A percentile compares a stretch with the other conserved stretches of the same genome.
Conservation (phyloP, 1,140 invertebrate genomes). For the Pogonomyrmex californicus region DNA sequence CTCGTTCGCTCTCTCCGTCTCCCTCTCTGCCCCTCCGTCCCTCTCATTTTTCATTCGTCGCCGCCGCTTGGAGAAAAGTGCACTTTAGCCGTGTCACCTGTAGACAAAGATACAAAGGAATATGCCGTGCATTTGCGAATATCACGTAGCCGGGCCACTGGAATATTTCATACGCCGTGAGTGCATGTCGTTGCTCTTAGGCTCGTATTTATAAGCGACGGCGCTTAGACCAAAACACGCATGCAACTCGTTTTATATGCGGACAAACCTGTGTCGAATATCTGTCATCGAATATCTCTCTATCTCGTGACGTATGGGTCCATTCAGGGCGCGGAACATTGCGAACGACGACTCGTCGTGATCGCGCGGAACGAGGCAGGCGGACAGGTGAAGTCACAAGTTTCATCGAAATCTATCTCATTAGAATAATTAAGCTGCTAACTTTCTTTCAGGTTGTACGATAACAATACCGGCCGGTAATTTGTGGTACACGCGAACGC, state of each 20-base stretch:
- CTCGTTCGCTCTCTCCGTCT: constrained; percentile 7
- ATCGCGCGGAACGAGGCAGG: background rate
- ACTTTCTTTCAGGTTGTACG: constrained; percentile 4
- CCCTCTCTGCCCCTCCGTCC: background rate
- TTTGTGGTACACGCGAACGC: background rate
- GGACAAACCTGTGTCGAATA: background rate
- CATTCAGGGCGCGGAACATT: background rate
- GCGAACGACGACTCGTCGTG: background rate
- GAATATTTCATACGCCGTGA: constrained; percentile 70
- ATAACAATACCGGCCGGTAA: background rate
- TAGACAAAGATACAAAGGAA: constrained; percentile 77
- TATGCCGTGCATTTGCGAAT: constrained; percentile 72
- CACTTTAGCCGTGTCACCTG: constrained; percentile 74
- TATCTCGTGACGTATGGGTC: background rate
- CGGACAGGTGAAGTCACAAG: background rate
- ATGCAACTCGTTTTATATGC: constrained; percentile 33
- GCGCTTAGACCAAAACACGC: constrained; percentile 48
- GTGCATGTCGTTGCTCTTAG: constrained; percentile 66
- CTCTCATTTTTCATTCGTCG: constrained; percentile 75
- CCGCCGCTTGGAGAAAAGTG: constrained; percentile 71
- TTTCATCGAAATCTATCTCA: constrained; percentile 5
- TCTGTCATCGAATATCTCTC: background rate
- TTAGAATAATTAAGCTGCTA: constrained; percentile 28
- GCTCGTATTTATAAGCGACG: constrained; percentile 60
- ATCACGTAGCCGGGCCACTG: constrained; percentile 69